phyloP scores from a whole-genome alignment of 2,113 vertebrate genomes.

The Empidonax alnorum region DNA sequence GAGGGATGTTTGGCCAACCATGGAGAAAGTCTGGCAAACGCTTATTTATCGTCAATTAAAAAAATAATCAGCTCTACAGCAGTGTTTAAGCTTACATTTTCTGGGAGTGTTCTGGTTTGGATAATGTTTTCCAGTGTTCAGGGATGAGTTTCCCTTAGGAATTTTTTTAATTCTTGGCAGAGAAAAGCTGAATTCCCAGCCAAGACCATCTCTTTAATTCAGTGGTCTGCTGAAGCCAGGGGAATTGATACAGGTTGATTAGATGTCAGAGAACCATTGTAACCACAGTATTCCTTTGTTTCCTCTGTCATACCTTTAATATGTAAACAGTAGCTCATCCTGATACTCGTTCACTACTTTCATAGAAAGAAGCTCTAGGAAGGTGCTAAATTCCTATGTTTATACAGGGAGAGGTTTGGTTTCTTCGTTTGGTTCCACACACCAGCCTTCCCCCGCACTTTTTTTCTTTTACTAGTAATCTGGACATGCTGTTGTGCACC shows the following conservation, averaged over 20 bases:
- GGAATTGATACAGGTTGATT: not conserved
- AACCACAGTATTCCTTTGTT: not conserved
- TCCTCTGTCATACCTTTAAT: not conserved
- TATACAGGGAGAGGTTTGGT: not conserved
- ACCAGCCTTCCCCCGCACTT: no score
- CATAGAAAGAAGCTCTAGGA: not conserved
- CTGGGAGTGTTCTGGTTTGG: not conserved
- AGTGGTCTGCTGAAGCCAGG: not conserved
- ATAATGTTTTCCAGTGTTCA: not conserved
- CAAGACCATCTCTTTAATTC: not conserved
- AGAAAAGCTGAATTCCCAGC: not conserved
- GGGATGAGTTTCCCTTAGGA: not conserved
- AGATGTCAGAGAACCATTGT: not conserved
- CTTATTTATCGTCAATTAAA: not conserved
- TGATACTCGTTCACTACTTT: not conserved
- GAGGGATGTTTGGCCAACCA: accelerated
- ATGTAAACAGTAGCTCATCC: not conserved
- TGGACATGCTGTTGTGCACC: not conserved
- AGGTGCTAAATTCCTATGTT: not conserved
- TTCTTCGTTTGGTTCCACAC: not conserved
- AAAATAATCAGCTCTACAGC: not conserved
- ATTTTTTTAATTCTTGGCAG: not conserved
- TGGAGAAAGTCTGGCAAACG: not conserved
- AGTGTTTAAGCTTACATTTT: not conserved
- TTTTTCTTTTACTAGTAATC: not conserved